phyloP scores from a whole-genome alignment of 2,797 vertebrate genomes.

The Philypnodon macrostomus region DNA sequence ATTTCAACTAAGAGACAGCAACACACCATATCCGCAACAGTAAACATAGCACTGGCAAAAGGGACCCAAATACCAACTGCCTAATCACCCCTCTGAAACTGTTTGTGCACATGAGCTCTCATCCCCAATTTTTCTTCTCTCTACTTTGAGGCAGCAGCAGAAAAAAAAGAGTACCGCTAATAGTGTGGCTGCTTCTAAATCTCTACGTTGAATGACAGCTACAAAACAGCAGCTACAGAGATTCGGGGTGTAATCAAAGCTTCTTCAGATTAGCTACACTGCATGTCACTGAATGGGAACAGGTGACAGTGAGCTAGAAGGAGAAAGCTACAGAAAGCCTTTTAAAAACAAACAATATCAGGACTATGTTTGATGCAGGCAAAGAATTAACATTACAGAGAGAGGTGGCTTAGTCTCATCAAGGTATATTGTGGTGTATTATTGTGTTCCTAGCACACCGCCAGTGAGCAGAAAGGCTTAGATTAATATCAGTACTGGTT shows the following conservation, averaged over 20 bases:
- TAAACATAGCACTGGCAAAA: conserved; percentile 57
- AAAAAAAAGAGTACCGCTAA: conserved; percentile 16
- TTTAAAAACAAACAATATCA: no score
- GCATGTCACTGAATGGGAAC: conserved; percentile 20
- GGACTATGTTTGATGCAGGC: neutral
- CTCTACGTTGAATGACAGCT: conserved; percentile 36
- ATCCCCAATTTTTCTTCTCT: conserved; percentile 38
- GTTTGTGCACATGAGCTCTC: conserved; percentile 56
- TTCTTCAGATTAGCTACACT: conserved; percentile 35
- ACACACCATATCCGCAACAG: conserved; percentile 41
- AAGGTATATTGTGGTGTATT: neutral
- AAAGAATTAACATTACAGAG: neutral
- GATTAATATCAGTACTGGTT: no score
- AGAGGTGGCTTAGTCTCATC: neutral
- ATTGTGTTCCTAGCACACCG: neutral
- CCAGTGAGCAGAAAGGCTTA: neutral
- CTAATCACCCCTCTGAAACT: conserved; percentile 59
- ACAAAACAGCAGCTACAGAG: conserved; percentile 34
- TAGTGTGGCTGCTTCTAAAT: conserved; percentile 33
- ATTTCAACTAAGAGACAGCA: no score
- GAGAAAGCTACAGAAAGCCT: conserved; percentile 16
- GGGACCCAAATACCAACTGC: conserved; percentile 60
- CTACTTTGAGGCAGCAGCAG: conserved; percentile 8
- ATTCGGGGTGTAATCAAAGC: conserved; percentile 38
- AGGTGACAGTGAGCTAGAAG: no score